phyloP scores from a whole-genome alignment of 2,888 invertebrate genomes.

The Nomada hirtipes region DNA sequence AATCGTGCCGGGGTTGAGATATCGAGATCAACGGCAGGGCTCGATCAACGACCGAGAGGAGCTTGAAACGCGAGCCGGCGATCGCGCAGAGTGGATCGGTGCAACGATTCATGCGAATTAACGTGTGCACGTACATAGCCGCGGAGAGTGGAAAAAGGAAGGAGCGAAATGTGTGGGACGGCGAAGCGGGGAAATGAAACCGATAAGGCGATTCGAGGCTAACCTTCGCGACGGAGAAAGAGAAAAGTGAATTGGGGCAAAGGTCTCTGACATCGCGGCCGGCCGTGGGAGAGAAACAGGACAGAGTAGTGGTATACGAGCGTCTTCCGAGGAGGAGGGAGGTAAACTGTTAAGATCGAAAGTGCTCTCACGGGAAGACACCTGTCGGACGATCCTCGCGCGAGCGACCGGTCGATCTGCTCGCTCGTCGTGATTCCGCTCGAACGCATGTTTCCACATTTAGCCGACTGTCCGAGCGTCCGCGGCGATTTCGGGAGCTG shows the following conservation, averaged over 20 bases:
- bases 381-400: constrained; percentile 49
- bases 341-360: constrained; percentile 58
- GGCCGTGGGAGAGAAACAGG: constrained; percentile 52
- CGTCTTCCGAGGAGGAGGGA: constrained; percentile 29
- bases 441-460: background rate
- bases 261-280: constrained; percentile 57
- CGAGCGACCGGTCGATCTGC: background rate
- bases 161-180: constrained; percentile 26
- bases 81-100: background rate
- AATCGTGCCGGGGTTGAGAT: background rate
- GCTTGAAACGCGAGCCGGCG: background rate
- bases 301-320: constrained; percentile 34
- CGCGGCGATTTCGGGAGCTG: background rate
- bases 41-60: constrained; percentile 1
- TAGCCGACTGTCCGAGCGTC: background rate
- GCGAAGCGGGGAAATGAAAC: constrained; percentile 44
- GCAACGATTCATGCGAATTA: background rate
- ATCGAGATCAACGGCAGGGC: background rate
- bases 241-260: constrained; percentile 65
- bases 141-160: constrained; percentile 19
- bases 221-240: constrained; percentile 57
- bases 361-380: constrained; percentile 56
- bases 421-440: background rate
- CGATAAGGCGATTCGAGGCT: constrained; percentile 48
- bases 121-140: background rate